Evolutionary conservation across 2,888 invertebrate genomes (phyloP).

Genomic region (Acanthoscelides obtectus): DNA sequence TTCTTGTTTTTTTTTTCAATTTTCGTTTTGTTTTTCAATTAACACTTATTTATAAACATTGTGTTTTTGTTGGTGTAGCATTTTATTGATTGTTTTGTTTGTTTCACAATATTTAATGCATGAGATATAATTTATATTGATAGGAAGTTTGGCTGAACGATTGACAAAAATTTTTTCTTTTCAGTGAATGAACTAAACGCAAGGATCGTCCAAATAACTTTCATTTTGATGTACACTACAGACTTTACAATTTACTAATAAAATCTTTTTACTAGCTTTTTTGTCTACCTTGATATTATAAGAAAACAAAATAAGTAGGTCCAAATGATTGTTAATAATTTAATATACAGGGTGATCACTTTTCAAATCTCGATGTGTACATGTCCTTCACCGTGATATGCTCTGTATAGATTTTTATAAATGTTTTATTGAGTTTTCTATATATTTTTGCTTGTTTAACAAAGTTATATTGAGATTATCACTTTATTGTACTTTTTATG

Average conservation of each 20-base stretch:
- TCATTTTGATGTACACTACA: constrained; percentile 18
- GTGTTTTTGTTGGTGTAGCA: constrained; percentile 8
- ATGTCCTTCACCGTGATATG: constrained; percentile 10
- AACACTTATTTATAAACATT: constrained; percentile 1
- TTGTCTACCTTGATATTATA: constrained; percentile 21
- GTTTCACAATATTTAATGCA: neutral
- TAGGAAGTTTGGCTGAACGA: constrained; percentile 3
- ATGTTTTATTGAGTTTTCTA: constrained; percentile 22
- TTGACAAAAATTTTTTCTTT: constrained; percentile 21
- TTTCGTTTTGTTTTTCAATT: constrained; percentile 5
- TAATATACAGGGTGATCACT: constrained; percentile 14
- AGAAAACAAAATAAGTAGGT: constrained; percentile 10
- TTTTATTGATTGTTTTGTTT: constrained; percentile 5
- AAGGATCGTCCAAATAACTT: constrained; percentile 22
- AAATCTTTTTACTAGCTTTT: constrained; percentile 26
- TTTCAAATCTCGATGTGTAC: constrained; percentile 12
- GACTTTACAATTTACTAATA: constrained; percentile 17
- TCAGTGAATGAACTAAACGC: constrained; percentile 25
- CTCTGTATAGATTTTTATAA: constrained; percentile 15
- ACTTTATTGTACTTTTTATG: constrained; percentile 19
- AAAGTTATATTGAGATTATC: constrained; percentile 20
- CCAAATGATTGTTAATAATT: constrained; percentile 17
- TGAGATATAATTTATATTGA: neutral
- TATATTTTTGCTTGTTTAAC: constrained; percentile 23
- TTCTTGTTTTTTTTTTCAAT: neutral